Evolutionary conservation across 92 coral and sea anemone species (phyloP).

Genomic region (Diadumene lineata): DNA sequence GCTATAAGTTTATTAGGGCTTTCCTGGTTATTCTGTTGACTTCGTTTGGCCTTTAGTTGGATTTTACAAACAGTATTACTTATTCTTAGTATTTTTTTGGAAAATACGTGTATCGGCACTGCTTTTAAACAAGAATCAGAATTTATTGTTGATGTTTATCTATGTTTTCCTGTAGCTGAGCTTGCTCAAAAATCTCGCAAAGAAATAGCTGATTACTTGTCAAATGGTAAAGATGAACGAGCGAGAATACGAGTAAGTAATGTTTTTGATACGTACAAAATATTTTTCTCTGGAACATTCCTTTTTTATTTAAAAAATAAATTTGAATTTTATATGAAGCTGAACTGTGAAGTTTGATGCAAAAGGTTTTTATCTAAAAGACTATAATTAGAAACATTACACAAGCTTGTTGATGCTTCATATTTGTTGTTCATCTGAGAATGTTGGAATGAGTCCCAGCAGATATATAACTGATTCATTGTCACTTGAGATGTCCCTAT

Average conservation of each 20-base stretch:
- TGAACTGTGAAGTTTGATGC: too few relatives aligned
- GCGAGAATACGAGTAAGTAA: constrained; percentile 89
- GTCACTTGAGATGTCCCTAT: too few relatives aligned
- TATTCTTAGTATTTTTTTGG: background rate
- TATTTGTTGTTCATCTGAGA: too few relatives aligned
- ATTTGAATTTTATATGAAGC: too few relatives aligned
- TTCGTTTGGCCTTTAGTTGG: background rate
- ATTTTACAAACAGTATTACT: background rate
- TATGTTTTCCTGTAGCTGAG: constrained; percentile 76
- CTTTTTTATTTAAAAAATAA: too few relatives aligned
- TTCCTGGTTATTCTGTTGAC: background rate
- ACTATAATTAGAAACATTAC: too few relatives aligned
- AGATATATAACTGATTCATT: too few relatives aligned
- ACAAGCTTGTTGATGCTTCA: too few relatives aligned
- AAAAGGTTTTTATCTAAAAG: too few relatives aligned
- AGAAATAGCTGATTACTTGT: constrained; percentile 91
- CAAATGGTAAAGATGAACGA: constrained; percentile 92
- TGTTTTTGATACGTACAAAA: too few relatives aligned
- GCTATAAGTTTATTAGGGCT: background rate
- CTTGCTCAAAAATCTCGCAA: constrained; percentile 86
- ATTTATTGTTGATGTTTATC: background rate
- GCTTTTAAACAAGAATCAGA: background rate
- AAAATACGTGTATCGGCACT: background rate
- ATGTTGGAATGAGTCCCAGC: too few relatives aligned
- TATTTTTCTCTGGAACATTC: too few relatives aligned